Conservation (phyloP, 2,888 invertebrate genomes). For the Drosophila emarginata region DNA sequence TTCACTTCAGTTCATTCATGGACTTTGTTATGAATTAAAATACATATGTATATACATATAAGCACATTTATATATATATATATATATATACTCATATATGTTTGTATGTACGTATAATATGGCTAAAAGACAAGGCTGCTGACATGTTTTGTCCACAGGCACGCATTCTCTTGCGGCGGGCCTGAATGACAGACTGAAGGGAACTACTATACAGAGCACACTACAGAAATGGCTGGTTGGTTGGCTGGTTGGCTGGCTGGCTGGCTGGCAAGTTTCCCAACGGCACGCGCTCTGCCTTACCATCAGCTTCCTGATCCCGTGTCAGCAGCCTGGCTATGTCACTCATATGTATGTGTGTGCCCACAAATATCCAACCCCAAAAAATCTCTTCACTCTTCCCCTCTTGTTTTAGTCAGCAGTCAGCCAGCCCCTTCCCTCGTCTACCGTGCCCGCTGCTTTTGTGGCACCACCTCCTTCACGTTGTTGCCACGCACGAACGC, state of each 20-base stretch:
- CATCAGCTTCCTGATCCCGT: constrained; percentile 23
- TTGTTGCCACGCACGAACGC: constrained; percentile 74
- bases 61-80: constrained; percentile 24
- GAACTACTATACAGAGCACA: constrained; percentile 6
- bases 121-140: constrained; percentile 63
- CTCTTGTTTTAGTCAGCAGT: too few species aligned
- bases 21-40: constrained; percentile 69
- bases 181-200: constrained; percentile 45
- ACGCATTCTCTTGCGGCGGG: constrained; percentile 70
- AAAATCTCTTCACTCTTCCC: neutral
- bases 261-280: constrained; percentile 73
- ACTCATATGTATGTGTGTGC: constrained; percentile 59
- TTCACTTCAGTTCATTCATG: constrained; percentile 64
- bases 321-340: constrained; percentile 66
- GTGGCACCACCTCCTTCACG: constrained; percentile 23
- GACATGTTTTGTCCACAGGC: constrained; percentile 78
- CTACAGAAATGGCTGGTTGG: constrained; percentile 12
- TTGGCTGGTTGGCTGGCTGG: constrained; percentile 26
- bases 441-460: too few species aligned
- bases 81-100: neutral
- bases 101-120: neutral
- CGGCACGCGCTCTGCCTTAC: constrained; percentile 65
- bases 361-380: constrained; percentile 69
- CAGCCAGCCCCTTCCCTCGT: neutral
- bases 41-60: constrained; percentile 17